Percentiles rank a stretch among this genome's conserved stretches.
phyloP scores from a whole-genome alignment of 2,888 invertebrate species.

The Deilephila elpenor region DNA sequence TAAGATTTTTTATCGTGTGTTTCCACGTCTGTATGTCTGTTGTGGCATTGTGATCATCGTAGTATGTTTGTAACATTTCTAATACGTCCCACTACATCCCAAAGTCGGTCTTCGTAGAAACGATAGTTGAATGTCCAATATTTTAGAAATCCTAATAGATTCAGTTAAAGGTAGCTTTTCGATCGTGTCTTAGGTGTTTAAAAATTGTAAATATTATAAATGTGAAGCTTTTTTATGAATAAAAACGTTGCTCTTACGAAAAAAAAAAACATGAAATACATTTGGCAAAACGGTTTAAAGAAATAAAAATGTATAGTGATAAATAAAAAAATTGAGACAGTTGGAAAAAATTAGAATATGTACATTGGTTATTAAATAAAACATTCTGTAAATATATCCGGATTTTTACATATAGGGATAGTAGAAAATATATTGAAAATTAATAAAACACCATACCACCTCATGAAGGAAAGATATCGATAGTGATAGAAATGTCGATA shows the following conservation, averaged over 20 bases:
- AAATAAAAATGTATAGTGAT: too few species aligned
- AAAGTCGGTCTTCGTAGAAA: neutral
- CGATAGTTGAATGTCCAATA: neutral
- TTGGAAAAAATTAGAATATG: neutral
- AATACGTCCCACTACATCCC: constrained; percentile 5
- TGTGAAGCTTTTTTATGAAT: neutral
- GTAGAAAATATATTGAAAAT: neutral
- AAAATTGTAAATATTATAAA: constrained; percentile 7
- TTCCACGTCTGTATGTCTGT: neutral
- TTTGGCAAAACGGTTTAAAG: too few species aligned
- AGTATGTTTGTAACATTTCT: neutral
- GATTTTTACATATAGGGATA: neutral
- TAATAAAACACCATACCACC: neutral
- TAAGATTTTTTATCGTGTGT: neutral
- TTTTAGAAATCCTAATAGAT: neutral
- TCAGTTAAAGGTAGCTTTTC: neutral
- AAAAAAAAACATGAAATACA: neutral
- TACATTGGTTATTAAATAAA: neutral
- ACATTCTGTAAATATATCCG: neutral
- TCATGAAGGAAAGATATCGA: neutral
- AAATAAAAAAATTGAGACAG: neutral
- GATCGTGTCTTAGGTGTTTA: neutral
- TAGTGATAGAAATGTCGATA: constrained; percentile 13
- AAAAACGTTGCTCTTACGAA: neutral
- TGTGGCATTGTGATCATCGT: neutral